Percentiles rank a stretch among this genome's conserved stretches.
These are phyloP conservation scores for Channa argus DNA, from an alignment of 2,113 vertebrate species.

Conservation along the genomic window DNA sequence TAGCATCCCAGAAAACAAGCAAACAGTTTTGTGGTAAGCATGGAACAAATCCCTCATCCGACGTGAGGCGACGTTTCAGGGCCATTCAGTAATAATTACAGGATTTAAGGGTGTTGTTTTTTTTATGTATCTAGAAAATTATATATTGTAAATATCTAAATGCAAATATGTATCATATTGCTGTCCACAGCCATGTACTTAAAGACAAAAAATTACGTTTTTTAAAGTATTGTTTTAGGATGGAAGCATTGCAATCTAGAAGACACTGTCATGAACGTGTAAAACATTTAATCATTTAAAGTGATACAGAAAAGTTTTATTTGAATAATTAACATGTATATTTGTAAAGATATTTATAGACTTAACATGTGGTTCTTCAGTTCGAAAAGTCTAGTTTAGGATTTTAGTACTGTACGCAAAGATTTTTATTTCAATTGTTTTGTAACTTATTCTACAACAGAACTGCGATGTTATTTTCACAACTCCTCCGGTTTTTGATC, in stretches of 20 bases:
- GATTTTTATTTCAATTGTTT: constrained; percentile 78
- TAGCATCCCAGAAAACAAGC: constrained; percentile 15
- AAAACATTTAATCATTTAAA: constrained; percentile 85
- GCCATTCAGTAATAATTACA: constrained; percentile 50
- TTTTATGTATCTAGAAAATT: constrained; percentile 86
- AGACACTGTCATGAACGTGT: constrained; percentile 86
- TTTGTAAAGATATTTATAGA: constrained; percentile 99
- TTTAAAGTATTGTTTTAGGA: constrained; percentile 76
- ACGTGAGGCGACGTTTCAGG: constrained; percentile 53
- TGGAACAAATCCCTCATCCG: constrained; percentile 35
- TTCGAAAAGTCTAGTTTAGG: constrained; percentile 84
- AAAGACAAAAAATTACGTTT: constrained; percentile 76
- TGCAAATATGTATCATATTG: constrained; percentile 87
- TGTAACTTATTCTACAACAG: constrained; percentile 95
- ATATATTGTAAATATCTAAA: constrained; percentile 91
- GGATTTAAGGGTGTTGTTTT: constrained; percentile 22
- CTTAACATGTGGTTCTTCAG: constrained; percentile 88
- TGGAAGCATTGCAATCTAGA: constrained; percentile 85
- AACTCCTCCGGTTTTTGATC: constrained; percentile 77
- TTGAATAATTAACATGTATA: constrained; percentile 92
- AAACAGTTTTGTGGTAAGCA: constrained; percentile 47
- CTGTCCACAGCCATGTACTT: constrained; percentile 82
- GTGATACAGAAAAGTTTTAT: constrained; percentile 89
- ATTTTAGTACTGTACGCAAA: constrained; percentile 87
- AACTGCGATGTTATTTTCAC: constrained; percentile 83